Conservation (phyloP, 2,888 invertebrate species). For the Diabrotica balteata region DNA sequence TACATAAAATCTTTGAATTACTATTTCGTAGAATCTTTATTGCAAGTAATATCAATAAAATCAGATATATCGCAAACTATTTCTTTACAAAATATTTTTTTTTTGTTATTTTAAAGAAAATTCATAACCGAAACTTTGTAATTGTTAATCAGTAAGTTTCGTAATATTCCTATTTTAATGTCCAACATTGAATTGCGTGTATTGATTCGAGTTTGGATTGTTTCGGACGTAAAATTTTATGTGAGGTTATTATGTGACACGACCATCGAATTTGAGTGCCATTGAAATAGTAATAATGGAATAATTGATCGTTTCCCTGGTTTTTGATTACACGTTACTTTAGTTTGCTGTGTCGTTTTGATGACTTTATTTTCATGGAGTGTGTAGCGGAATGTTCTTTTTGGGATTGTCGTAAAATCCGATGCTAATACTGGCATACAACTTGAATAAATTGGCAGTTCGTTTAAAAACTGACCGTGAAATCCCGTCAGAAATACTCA, state of each 20-base stretch:
- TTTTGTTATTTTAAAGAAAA: not conserved
- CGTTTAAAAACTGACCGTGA: slow-evolving; percentile 13
- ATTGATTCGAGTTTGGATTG: slow-evolving; percentile 51
- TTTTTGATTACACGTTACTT: slow-evolving; percentile 51
- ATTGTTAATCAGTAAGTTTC: slow-evolving; percentile 48
- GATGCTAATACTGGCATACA: not conserved
- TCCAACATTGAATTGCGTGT: slow-evolving; percentile 47
- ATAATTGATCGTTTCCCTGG: slow-evolving; percentile 54
- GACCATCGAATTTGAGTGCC: slow-evolving; percentile 53
- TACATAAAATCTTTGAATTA: too few relatives aligned
- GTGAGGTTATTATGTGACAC: slow-evolving; percentile 55
- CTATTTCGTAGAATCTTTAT: too few relatives aligned
- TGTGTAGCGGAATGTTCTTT: slow-evolving; percentile 18
- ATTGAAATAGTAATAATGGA: slow-evolving; percentile 55
- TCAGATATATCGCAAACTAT: too few relatives aligned
- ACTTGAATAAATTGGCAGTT: slow-evolving; percentile 17
- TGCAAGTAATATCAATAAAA: too few relatives aligned
- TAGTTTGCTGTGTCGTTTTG: slow-evolving; percentile 43
- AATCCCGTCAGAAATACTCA: too few relatives aligned
- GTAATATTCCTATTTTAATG: slow-evolving; percentile 52
- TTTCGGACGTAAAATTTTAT: slow-evolving; percentile 57
- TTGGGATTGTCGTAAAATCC: slow-evolving; percentile 8
- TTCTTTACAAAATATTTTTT: not conserved
- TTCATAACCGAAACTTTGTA: slow-evolving; percentile 40
- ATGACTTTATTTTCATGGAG: slow-evolving; percentile 42